A percentile compares a stretch with the other conserved stretches of the same genome.
Conservation (phyloP, 2,113 vertebrate genomes). For the Chaenocephalus aceratus region DNA sequence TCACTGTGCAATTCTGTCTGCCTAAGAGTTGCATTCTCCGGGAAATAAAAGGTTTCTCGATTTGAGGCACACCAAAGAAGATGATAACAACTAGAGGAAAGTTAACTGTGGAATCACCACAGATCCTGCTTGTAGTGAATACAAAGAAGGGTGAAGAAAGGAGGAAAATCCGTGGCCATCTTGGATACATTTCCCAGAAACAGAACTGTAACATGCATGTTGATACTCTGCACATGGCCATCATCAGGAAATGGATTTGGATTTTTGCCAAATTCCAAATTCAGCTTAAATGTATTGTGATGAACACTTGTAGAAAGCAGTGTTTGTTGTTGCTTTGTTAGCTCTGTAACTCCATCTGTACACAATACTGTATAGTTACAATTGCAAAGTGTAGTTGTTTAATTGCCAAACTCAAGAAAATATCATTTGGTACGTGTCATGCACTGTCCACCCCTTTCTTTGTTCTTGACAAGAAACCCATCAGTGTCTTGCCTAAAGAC, state of each 20-base stretch:
- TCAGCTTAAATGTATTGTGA: not conserved
- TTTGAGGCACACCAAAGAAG: no score
- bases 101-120: no score
- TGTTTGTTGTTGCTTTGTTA: not conserved
- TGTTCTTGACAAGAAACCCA: not conserved
- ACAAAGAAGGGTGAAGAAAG: no score
- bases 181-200: not conserved
- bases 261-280: not conserved
- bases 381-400: constrained; percentile 4
- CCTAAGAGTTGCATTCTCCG: no score
- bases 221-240: not conserved
- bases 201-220: not conserved
- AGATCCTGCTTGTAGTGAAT: no score
- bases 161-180: not conserved
- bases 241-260: constrained; percentile 8
- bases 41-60: no score
- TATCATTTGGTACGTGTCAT: not conserved
- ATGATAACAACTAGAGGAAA: no score
- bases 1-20: no score
- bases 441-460: not conserved
- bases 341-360: not conserved
- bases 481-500: not conserved
- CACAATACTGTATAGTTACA: not conserved
- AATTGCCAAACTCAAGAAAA: not conserved
- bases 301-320: not conserved